Evolutionary conservation across 2,888 invertebrate genomes (phyloP).

Genomic region (Nymphalis c-album): DNA sequence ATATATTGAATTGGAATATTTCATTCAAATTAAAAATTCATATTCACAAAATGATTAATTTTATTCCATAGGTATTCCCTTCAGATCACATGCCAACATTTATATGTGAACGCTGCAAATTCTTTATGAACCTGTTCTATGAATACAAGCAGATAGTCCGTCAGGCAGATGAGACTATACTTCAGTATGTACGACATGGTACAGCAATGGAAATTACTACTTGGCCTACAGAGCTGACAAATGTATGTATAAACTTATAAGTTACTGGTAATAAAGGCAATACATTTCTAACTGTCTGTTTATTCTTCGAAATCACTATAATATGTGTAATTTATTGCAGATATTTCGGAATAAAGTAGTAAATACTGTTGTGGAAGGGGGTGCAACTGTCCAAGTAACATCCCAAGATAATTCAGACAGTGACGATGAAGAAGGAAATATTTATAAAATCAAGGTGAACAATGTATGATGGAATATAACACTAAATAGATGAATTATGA

Average conservation of each 20-base stretch:
- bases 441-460: conserved; percentile 68
- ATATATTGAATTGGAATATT: background rate
- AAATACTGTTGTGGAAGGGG: conserved; percentile 63
- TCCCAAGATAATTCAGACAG: conserved; percentile 64
- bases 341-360: conserved; percentile 49
- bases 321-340: conserved; percentile 17
- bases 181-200: conserved; percentile 85
- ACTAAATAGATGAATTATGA: background rate
- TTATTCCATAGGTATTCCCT: conserved; percentile 75
- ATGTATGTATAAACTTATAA: conserved; percentile 53
- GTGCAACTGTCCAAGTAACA: conserved; percentile 66
- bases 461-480: background rate
- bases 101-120: conserved; percentile 86
- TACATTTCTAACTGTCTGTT: background rate
- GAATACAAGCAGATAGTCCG: conserved; percentile 89
- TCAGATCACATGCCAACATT: conserved; percentile 88
- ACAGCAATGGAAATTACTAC: conserved; percentile 77
- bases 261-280: background rate
- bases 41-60: background rate
- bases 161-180: conserved; percentile 86
- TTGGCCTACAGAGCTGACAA: conserved; percentile 66
- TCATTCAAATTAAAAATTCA: background rate
- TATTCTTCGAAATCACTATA: background rate
- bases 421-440: conserved; percentile 63
- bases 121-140: conserved; percentile 86